A percentile compares a stretch with the other conserved stretches of the same genome.
Conservation (phyloP, 2,888 invertebrate genomes). For the Drosophila koepferae region DNA sequence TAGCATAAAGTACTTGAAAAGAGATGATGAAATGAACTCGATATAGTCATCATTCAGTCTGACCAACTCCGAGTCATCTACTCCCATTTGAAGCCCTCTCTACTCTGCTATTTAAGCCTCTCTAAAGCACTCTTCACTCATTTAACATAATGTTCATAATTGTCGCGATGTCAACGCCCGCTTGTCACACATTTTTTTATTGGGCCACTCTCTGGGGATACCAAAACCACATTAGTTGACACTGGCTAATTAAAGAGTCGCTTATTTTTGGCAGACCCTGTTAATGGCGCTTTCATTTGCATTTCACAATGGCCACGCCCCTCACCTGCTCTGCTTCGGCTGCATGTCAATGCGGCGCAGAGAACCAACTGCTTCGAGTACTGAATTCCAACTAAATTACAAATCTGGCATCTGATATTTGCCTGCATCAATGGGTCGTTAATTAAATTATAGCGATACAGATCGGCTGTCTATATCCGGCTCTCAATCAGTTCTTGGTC, state of each 20-base stretch:
- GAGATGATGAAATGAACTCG: too few relatives aligned
- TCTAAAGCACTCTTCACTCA: background rate
- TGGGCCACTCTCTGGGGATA: slow-evolving; percentile 43
- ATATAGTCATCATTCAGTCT: too few relatives aligned
- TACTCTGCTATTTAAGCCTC: background rate
- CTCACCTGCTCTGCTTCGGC: slow-evolving; percentile 33
- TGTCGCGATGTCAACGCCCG: slow-evolving; percentile 20
- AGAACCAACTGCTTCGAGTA: slow-evolving; percentile 2
- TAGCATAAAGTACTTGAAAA: too few relatives aligned
- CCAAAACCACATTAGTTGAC: slow-evolving; percentile 49
- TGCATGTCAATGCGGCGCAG: slow-evolving; percentile 28
- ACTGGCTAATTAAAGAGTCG: slow-evolving; percentile 56
- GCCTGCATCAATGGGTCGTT: background rate
- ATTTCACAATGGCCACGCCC: slow-evolving; percentile 26
- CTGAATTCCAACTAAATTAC: slow-evolving; percentile 17
- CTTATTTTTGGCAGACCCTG: slow-evolving; percentile 59
- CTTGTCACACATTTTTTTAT: slow-evolving; percentile 19
- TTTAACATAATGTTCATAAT: background rate
- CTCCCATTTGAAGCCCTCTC: too few relatives aligned
- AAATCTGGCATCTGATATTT: slow-evolving; percentile 2
- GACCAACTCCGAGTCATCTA: too few relatives aligned
- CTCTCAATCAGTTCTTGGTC: slow-evolving; percentile 23
- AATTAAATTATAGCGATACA: slow-evolving; percentile 56
- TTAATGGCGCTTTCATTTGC: slow-evolving; percentile 41
- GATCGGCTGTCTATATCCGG: slow-evolving; percentile 11